Percentiles rank a stretch among this genome's conserved stretches.
Evolutionary conservation across 2,888 invertebrate species (phyloP).

Genomic region (Salpingus planirostris): DNA sequence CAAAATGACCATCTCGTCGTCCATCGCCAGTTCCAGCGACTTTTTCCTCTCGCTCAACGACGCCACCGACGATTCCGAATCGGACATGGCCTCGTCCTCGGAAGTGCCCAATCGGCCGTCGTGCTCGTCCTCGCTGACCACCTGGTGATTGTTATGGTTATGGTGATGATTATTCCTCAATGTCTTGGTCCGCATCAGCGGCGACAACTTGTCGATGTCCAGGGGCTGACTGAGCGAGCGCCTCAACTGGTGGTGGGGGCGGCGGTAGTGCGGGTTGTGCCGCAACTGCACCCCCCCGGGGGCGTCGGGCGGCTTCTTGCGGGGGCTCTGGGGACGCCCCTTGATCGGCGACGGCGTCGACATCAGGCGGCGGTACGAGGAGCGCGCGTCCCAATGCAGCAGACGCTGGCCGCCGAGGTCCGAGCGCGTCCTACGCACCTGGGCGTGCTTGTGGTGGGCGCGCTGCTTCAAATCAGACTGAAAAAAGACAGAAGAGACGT

Average conservation of each 20-base stretch:
- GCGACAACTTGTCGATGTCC: constrained; percentile 51
- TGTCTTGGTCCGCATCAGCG: constrained; percentile 47
- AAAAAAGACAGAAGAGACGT: constrained; percentile 6
- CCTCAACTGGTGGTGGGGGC: constrained; percentile 32
- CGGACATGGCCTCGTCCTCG: constrained; percentile 50
- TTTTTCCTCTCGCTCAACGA: constrained; percentile 48
- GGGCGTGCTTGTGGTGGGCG: constrained; percentile 38
- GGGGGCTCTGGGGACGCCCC: constrained; percentile 43
- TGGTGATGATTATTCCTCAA: neutral
- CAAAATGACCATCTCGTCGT: constrained; percentile 48
- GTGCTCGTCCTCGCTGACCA: constrained; percentile 49
- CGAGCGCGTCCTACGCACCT: constrained; percentile 49
- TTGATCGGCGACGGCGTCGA: constrained; percentile 40
- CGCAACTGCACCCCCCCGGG: constrained; percentile 27
- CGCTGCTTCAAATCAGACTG: constrained; percentile 49
- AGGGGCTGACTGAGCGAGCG: constrained; percentile 63
- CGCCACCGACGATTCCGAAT: constrained; percentile 50
- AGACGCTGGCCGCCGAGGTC: constrained; percentile 50
- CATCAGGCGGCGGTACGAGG: constrained; percentile 44
- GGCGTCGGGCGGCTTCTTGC: constrained; percentile 40
- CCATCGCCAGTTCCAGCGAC: constrained; percentile 46
- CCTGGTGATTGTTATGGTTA: too few species aligned
- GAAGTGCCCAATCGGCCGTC: constrained; percentile 43
- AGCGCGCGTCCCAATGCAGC: constrained; percentile 45
- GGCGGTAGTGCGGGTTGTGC: constrained; percentile 8